phyloP scores from a whole-genome alignment of 2,888 invertebrate species.

The Drepana falcataria region DNA sequence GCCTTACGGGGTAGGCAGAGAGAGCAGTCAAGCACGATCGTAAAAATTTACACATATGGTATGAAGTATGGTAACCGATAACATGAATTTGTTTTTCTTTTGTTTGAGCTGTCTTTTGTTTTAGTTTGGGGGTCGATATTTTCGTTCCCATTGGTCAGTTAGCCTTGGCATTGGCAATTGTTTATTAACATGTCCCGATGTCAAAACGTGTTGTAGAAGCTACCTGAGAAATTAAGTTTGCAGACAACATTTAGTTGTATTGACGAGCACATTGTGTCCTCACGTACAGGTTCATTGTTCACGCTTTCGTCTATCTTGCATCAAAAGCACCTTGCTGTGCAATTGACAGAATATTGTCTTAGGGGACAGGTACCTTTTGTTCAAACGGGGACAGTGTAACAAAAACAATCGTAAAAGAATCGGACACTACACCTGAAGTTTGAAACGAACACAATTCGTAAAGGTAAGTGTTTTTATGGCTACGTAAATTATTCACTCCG shows the following conservation, averaged over 20 bases:
- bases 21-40: too few species aligned
- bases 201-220: constrained; percentile 58
- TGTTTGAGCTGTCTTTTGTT: too few species aligned
- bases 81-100: too few species aligned
- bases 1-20: too few species aligned
- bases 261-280: constrained; percentile 46
- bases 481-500: constrained; percentile 38
- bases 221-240: constrained; percentile 57
- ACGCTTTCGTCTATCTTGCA: constrained; percentile 30
- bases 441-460: constrained; percentile 46
- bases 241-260: constrained; percentile 40
- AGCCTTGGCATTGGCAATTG: neutral
- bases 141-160: constrained; percentile 5
- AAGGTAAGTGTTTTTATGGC: constrained; percentile 55
- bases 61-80: too few species aligned
- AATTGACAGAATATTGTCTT: constrained; percentile 68
- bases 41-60: too few species aligned
- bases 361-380: constrained; percentile 59
- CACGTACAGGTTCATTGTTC: constrained; percentile 52
- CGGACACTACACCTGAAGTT: constrained; percentile 43
- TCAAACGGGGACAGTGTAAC: constrained; percentile 32
- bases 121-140: neutral
- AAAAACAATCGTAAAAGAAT: constrained; percentile 33
- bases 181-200: constrained; percentile 20
- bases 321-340: constrained; percentile 59